These are phyloP conservation scores for Acridotheres tristis DNA, from an alignment of 2,797 vertebrate genomes.

Conservation along the genomic window DNA sequence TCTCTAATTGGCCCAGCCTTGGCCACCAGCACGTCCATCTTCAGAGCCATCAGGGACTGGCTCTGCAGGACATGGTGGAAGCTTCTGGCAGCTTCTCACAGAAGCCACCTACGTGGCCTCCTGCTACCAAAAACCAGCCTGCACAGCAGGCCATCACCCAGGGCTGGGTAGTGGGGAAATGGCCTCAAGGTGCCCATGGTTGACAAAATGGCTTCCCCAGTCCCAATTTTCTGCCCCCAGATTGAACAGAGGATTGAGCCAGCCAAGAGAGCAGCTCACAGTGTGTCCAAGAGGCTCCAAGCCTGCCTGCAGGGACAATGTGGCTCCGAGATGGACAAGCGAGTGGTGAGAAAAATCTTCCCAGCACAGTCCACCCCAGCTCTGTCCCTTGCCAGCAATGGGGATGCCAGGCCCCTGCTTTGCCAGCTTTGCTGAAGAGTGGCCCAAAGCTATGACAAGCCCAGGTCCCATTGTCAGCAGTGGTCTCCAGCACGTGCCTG, in stretches of 20 bases:
- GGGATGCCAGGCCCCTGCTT: background rate
- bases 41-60: background rate
- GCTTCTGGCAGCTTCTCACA: background rate
- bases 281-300: conserved; percentile 89
- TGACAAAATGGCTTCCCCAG: background rate
- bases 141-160: background rate
- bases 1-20: background rate
- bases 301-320: conserved; percentile 90
- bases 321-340: conserved; percentile 88
- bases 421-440: background rate
- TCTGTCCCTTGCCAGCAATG: background rate
- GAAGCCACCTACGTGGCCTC: background rate
- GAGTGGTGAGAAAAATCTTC: conserved; percentile 84
- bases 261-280: conserved; percentile 88
- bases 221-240: conserved; percentile 65
- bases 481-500: background rate
- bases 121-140: background rate
- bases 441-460: background rate
- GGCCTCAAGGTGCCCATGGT: rapidly evolving
- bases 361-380: background rate
- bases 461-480: background rate
- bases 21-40: background rate
- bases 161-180: background rate
- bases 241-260: conserved; percentile 95
- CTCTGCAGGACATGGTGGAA: background rate